A percentile compares a stretch with the other conserved stretches of the same genome.
These are phyloP conservation scores for Larimichthys crocea DNA, from an alignment of 2,113 vertebrate species.

Conservation along the genomic window DNA sequence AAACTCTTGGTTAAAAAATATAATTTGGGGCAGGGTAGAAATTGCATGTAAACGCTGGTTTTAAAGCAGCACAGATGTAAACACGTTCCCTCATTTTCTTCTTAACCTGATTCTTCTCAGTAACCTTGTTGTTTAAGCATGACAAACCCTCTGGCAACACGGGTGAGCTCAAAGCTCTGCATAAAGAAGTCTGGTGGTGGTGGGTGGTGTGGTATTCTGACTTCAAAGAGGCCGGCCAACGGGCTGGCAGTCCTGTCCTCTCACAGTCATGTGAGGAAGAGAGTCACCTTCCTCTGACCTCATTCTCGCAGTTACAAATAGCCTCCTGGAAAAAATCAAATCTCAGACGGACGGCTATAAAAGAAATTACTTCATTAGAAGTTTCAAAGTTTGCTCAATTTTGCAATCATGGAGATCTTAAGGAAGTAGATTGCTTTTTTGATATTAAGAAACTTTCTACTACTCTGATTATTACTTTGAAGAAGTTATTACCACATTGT, in stretches of 20 bases:
- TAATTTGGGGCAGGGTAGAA: constrained; percentile 5
- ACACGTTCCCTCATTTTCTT: constrained; percentile 27
- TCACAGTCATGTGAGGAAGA: not conserved
- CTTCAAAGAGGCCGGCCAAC: constrained; percentile 5
- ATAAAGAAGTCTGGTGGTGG: not conserved
- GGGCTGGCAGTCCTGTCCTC: not conserved
- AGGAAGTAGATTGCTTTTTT: not conserved
- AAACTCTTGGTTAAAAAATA: constrained; percentile 34
- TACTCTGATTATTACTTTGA: not conserved
- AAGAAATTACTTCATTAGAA: not conserved
- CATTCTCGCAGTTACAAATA: constrained; percentile 35
- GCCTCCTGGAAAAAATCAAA: constrained; percentile 23
- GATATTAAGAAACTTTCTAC: not conserved
- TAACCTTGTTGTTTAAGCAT: constrained; percentile 30
- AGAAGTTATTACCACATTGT: not conserved
- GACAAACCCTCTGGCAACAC: constrained; percentile 33
- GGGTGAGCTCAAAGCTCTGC: constrained; percentile 21
- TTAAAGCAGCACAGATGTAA: constrained; percentile 13
- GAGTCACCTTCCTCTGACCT: constrained; percentile 50
- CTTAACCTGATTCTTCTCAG: constrained; percentile 31
- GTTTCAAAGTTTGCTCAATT: not conserved
- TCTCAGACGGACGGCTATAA: not conserved
- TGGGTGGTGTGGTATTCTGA: constrained; percentile 13
- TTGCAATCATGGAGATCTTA: not conserved
- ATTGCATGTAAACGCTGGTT: constrained; percentile 52